Conservation (phyloP, 2,113 vertebrate genomes). For the Pygoscelis adeliae region DNA sequence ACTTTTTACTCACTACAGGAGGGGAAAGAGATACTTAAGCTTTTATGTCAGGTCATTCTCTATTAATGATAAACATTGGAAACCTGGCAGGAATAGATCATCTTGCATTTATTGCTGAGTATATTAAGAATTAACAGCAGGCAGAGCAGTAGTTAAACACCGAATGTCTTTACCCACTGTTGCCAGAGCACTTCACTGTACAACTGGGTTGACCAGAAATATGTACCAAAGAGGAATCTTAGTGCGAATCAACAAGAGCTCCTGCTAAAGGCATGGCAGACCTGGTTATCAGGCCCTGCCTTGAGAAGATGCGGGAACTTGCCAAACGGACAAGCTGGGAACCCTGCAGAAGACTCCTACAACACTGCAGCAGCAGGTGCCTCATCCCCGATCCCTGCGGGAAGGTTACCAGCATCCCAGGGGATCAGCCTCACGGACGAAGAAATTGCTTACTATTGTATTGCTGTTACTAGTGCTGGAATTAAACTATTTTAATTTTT, state of each 20-base stretch:
- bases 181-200: background rate
- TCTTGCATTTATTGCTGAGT: background rate
- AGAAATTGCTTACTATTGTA: accelerated
- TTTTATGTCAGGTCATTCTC: background rate
- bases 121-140: background rate
- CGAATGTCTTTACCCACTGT: background rate
- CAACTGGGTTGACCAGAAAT: background rate
- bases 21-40: background rate
- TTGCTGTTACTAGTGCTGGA: background rate
- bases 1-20: background rate
- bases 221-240: accelerated
- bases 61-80: background rate
- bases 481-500: background rate
- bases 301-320: background rate
- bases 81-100: background rate
- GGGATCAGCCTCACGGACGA: background rate
- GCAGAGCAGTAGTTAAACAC: background rate
- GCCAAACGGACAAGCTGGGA: accelerated
- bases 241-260: background rate
- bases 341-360: background rate
- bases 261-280: background rate
- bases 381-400: background rate
- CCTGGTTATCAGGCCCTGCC: accelerated
- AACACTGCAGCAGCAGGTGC: background rate
- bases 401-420: background rate